Conservation (phyloP, 2,888 invertebrate genomes). For the Cabera pusaria region DNA sequence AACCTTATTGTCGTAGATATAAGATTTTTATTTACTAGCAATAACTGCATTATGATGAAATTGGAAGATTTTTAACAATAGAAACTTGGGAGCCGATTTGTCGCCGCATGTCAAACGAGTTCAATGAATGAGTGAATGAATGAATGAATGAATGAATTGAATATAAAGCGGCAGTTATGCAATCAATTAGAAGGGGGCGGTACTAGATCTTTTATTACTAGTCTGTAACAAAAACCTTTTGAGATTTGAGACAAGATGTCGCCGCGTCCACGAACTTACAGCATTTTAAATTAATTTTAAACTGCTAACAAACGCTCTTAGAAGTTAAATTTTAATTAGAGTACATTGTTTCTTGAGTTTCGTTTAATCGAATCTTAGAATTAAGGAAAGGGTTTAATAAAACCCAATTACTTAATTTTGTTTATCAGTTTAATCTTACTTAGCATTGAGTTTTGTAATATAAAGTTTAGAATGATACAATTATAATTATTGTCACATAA, state of each 20-base stretch:
- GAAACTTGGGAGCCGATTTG: constrained; percentile 62
- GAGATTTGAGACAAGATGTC: constrained; percentile 34
- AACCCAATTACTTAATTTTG: constrained; percentile 6
- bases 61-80: constrained; percentile 34
- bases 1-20: constrained; percentile 1
- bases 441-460: too few species aligned
- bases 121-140: constrained; percentile 52
- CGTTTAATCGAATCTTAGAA: constrained; percentile 12
- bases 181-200: constrained; percentile 77
- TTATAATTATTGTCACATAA: too few species aligned
- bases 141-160: constrained; percentile 44
- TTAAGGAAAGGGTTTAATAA: constrained; percentile 8
- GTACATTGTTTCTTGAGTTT: constrained; percentile 20
- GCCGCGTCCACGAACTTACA: constrained; percentile 39
- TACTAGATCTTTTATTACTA: constrained; percentile 43
- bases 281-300: constrained; percentile 26
- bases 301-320: constrained; percentile 24
- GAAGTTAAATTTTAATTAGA: constrained; percentile 19
- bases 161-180: constrained; percentile 65
- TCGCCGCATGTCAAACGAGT: constrained; percentile 70
- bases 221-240: too few species aligned
- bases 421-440: too few species aligned
- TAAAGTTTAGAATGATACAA: too few species aligned
- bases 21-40: not conserved
- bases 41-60: not conserved